phyloP scores from a whole-genome alignment of 1,140 invertebrate genomes.

The Ceratoteleas bidentatus region DNA sequence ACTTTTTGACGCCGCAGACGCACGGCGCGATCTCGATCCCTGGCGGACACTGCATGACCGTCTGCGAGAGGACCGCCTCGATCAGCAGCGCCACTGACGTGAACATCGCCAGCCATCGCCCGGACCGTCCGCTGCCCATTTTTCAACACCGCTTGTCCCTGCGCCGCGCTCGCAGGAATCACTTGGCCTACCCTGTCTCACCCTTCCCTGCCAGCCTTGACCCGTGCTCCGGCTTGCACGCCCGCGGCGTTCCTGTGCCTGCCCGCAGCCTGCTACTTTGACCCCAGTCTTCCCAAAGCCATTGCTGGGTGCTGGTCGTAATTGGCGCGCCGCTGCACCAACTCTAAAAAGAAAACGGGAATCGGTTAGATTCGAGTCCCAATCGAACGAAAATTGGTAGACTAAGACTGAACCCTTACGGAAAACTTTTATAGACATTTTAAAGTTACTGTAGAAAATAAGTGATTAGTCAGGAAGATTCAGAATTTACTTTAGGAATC shows the following conservation, averaged over 20 bases:
- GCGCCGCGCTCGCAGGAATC: slow-evolving; percentile 30
- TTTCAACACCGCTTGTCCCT: slow-evolving; percentile 26
- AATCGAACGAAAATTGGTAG: too few relatives aligned
- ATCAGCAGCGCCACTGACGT: slow-evolving; percentile 34
- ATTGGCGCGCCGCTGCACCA: slow-evolving; percentile 64
- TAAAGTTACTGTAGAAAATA: too few relatives aligned
- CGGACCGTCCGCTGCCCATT: slow-evolving; percentile 27
- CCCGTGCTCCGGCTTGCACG: slow-evolving; percentile 28
- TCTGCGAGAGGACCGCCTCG: slow-evolving; percentile 64
- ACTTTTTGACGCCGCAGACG: slow-evolving; percentile 90
- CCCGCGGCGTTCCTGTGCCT: slow-evolving; percentile 59
- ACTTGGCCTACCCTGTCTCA: slow-evolving; percentile 20
- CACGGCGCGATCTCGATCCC: slow-evolving; percentile 88
- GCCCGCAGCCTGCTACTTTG: slow-evolving; percentile 72
- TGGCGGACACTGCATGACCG: slow-evolving; percentile 86
- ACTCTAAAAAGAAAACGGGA: slow-evolving; percentile 57
- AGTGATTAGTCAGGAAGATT: too few relatives aligned
- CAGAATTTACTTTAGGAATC: too few relatives aligned
- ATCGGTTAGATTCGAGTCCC: too few relatives aligned
- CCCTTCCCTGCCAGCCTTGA: slow-evolving; percentile 23
- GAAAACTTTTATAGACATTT: too few relatives aligned
- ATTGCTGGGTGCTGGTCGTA: slow-evolving; percentile 67
- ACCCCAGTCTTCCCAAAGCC: slow-evolving; percentile 69
- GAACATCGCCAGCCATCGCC: slow-evolving; percentile 45
- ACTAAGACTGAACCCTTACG: too few relatives aligned